Percentiles rank a stretch among this genome's conserved stretches.
phyloP scores from a whole-genome alignment of 2,888 invertebrate genomes.

The Trichopoda pennipes region DNA sequence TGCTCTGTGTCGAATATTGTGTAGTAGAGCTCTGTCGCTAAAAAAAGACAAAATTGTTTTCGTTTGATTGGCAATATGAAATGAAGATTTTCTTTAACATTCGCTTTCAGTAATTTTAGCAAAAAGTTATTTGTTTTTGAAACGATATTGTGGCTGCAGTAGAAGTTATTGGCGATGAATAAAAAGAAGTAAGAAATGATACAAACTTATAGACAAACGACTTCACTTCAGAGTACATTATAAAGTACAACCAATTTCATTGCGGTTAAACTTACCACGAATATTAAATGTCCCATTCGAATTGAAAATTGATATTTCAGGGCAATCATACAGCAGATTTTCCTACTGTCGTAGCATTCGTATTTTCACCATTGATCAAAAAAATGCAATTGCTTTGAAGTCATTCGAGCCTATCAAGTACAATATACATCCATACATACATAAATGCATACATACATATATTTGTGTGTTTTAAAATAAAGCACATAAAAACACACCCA shows the following conservation, averaged over 20 bases:
- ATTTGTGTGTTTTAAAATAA: no score
- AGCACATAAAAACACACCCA: background rate
- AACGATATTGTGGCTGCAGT: conserved; percentile 16
- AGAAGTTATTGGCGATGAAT: conserved; percentile 17
- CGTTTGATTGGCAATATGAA: no score
- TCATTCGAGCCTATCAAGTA: conserved; percentile 32
- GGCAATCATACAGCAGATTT: conserved; percentile 12
- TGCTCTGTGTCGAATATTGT: no score
- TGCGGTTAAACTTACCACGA: conserved; percentile 61
- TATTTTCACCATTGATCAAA: conserved; percentile 32
- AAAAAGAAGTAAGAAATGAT: background rate
- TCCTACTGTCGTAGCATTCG: conserved; percentile 23
- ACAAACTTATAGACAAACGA: conserved; percentile 34
- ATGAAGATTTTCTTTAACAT: background rate
- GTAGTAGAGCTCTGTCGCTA: no score
- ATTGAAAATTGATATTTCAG: conserved; percentile 53
- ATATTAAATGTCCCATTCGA: conserved; percentile 52
- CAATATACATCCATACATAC: no score
- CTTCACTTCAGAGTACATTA: conserved; percentile 47
- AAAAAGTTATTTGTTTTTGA: conserved; percentile 11
- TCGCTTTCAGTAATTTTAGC: background rate
- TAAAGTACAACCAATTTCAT: conserved; percentile 29
- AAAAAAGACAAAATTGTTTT: no score
- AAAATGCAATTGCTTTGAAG: conserved; percentile 35
- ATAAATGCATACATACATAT: background rate